These are phyloP conservation scores for Drosophila lini DNA, from an alignment of 1,140 invertebrate genomes.

Conservation along the genomic window DNA sequence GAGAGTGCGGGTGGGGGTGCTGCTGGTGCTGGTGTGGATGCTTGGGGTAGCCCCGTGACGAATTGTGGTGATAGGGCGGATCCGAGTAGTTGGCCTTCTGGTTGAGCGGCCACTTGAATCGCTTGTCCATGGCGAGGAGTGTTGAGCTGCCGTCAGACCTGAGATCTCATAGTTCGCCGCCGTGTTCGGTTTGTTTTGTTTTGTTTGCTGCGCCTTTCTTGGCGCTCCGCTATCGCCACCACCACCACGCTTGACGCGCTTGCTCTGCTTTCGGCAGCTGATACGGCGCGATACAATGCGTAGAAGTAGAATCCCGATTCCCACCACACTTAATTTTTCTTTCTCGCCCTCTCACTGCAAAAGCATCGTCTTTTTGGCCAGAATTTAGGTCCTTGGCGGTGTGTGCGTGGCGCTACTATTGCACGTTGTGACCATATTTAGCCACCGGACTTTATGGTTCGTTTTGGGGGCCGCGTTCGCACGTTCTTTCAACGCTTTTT, in stretches of 20 bases:
- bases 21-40: conserved; percentile 9
- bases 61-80: conserved; percentile 30
- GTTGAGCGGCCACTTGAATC: conserved; percentile 52
- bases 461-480: conserved; percentile 35
- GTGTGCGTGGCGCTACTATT: conserved; percentile 37
- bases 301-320: conserved; percentile 72
- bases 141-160: conserved; percentile 21
- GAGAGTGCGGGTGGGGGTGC: background rate
- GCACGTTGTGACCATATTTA: conserved; percentile 26
- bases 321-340: conserved; percentile 74
- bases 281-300: conserved; percentile 64
- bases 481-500: conserved; percentile 54
- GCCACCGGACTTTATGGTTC: conserved; percentile 6
- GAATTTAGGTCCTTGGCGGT: conserved; percentile 30
- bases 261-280: conserved; percentile 60
- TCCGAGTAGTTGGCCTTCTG: conserved; percentile 43
- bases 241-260: conserved; percentile 35
- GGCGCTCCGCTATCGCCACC: conserved; percentile 37
- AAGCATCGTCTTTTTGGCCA: conserved; percentile 38
- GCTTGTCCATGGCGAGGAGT: conserved; percentile 59
- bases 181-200: conserved; percentile 47
- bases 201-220: conserved; percentile 50
- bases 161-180: conserved; percentile 55
- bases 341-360: conserved; percentile 16
- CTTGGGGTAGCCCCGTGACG: conserved; percentile 21